phyloP scores from a whole-genome alignment of 35 echinoderm and acorn worm genomes.

The Stichopus chloronotus region DNA sequence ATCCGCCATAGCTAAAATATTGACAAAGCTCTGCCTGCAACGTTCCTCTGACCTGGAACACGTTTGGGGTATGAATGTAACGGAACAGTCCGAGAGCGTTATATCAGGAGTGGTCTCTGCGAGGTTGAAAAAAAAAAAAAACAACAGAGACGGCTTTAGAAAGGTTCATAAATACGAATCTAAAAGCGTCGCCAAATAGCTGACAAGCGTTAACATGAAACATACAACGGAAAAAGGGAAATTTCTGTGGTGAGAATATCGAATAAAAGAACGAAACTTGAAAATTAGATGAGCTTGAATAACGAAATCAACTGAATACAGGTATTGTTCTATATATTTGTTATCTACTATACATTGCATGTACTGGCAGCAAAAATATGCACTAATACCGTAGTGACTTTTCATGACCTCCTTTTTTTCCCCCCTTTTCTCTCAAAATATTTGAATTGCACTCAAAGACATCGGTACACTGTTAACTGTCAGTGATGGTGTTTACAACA shows the following conservation, averaged over 20 bases:
- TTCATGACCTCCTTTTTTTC: too few relatives aligned
- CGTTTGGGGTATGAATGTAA: constrained; percentile 71
- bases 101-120: constrained; percentile 74
- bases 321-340: too few relatives aligned
- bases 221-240: not conserved
- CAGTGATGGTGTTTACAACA: too few relatives aligned
- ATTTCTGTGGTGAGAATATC: not conserved
- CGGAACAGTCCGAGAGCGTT: constrained; percentile 82
- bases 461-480: too few relatives aligned
- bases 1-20: constrained; percentile 84
- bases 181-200: not conserved
- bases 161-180: not conserved
- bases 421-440: too few relatives aligned
- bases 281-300: too few relatives aligned
- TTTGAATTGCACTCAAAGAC: too few relatives aligned
- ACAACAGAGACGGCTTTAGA: not conserved
- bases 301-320: too few relatives aligned
- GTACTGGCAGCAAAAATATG: too few relatives aligned
- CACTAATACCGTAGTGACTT: too few relatives aligned
- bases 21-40: constrained; percentile 73
- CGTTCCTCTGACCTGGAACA: constrained; percentile 72
- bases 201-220: not conserved
- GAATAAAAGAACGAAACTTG: not conserved
- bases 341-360: too few relatives aligned
- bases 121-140: constrained; percentile 13